Evolutionary conservation across 2,888 invertebrate genomes (phyloP).

Genomic region (Aspidiotus destructor): DNA sequence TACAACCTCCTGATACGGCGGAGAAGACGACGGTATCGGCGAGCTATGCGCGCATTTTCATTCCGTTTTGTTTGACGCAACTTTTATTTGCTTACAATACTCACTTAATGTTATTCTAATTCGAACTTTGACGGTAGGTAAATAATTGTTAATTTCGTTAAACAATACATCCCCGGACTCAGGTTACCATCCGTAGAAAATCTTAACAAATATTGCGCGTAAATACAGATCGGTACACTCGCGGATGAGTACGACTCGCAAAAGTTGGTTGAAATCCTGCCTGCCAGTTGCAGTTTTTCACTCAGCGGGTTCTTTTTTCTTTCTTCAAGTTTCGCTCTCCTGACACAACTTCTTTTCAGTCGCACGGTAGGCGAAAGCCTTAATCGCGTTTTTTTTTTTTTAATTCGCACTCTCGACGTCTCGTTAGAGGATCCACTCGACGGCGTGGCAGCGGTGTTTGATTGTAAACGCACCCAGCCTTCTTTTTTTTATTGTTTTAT

Average conservation of each 20-base stretch:
- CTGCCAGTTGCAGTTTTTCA: constrained; percentile 29
- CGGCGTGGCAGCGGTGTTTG: neutral
- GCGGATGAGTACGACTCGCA: too few species aligned
- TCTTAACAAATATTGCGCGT: neutral
- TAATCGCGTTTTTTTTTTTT: neutral
- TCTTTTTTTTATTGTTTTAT: too few species aligned
- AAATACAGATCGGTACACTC: neutral
- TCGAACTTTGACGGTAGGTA: constrained; percentile 30
- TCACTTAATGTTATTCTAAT: constrained; percentile 32
- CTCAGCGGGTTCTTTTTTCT: constrained; percentile 1
- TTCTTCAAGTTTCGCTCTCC: neutral
- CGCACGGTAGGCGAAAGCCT: neutral
- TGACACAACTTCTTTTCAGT: neutral
- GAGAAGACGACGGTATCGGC: neutral
- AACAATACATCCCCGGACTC: constrained; percentile 22
- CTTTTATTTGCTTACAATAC: constrained; percentile 32
- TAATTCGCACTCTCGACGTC: neutral
- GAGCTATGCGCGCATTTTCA: constrained; percentile 13
- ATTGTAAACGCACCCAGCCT: neutral
- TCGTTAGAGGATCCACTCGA: neutral
- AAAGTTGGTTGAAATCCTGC: neutral
- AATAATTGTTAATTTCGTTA: constrained; percentile 24
- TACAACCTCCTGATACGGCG: neutral
- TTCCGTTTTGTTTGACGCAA: constrained; percentile 23
- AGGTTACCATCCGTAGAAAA: neutral